A percentile compares a stretch with the other conserved stretches of the same genome.
phyloP scores from a whole-genome alignment of 2,797 vertebrate genomes.

The Phoebastria nigripes region DNA sequence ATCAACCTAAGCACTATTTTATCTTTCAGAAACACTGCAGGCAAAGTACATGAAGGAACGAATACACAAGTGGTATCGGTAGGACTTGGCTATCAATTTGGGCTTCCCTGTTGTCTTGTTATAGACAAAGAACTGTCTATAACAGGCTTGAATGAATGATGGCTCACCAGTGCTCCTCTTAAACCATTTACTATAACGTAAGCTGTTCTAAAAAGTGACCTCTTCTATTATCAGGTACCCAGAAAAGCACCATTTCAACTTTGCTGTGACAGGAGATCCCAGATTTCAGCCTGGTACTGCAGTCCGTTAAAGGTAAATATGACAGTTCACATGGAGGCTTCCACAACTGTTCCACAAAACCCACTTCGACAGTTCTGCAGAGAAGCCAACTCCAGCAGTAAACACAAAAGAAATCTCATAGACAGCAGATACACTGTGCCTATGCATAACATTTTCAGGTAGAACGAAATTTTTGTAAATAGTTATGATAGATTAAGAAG shows the following conservation, averaged over 20 bases:
- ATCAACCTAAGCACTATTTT: slow-evolving; percentile 9
- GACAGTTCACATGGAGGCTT: not conserved
- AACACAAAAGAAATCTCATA: not conserved
- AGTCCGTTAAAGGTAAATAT: not conserved
- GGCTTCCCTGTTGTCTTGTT: slow-evolving; percentile 22
- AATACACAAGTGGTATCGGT: not conserved
- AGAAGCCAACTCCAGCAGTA: not conserved
- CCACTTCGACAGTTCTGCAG: not conserved
- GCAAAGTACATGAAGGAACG: slow-evolving; percentile 3
- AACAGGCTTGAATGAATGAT: slow-evolving; percentile 15
- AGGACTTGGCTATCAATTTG: slow-evolving; percentile 47
- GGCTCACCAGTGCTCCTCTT: not conserved
- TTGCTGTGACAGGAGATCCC: slow-evolving; percentile 16
- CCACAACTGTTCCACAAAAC: not conserved
- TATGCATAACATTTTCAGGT: not conserved
- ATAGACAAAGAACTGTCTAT: slow-evolving; percentile 21
- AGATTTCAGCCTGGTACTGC: not conserved
- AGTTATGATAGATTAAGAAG: not conserved
- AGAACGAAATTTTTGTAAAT: not conserved
- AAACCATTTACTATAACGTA: not conserved
- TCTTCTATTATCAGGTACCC: not conserved
- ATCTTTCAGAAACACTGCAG: slow-evolving; percentile 43
- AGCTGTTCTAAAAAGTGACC: slow-evolving; percentile 48
- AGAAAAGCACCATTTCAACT: slow-evolving; percentile 28
- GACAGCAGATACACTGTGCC: not conserved